A percentile compares a stretch with the other conserved stretches of the same genome.
phyloP scores from a whole-genome alignment of 2,888 invertebrate genomes.

The Notodonta ziczac region DNA sequence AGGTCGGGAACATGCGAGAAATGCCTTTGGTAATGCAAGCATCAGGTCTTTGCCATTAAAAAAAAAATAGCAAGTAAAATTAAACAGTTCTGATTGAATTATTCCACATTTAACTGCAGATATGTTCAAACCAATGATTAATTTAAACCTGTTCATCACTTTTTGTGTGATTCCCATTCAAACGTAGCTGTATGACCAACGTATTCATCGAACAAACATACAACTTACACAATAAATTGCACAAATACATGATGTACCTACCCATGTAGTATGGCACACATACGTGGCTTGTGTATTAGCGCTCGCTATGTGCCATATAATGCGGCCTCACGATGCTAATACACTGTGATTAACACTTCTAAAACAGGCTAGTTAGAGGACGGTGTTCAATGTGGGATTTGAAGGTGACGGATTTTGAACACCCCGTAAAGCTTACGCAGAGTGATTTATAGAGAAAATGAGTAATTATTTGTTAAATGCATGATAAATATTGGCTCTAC shows the following conservation, averaged over 20 bases:
- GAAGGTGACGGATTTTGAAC: slow-evolving; percentile 6
- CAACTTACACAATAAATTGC: background rate
- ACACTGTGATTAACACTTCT: slow-evolving; percentile 42
- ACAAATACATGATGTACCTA: background rate
- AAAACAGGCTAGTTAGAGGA: slow-evolving; percentile 26
- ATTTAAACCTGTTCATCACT: too few species aligned
- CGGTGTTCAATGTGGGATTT: slow-evolving; percentile 13
- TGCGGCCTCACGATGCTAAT: slow-evolving; percentile 35
- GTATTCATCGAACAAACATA: background rate
- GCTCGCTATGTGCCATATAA: slow-evolving; percentile 16
- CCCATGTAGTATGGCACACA: slow-evolving; percentile 28
- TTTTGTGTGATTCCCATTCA: too few species aligned
- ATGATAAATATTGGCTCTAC: too few species aligned
- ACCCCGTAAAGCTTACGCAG: slow-evolving; percentile 8
- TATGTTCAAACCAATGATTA: too few species aligned
- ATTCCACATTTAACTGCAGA: too few species aligned
- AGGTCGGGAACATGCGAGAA: too few species aligned
- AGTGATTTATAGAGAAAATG: too few species aligned
- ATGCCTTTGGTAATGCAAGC: too few species aligned
- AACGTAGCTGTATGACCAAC: background rate
- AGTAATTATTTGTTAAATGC: too few species aligned
- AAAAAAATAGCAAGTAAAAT: too few species aligned
- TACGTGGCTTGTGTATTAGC: slow-evolving; percentile 49
- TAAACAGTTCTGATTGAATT: too few species aligned
- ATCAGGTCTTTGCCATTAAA: too few species aligned